Conservation (phyloP, 2,113 vertebrate genomes). For the Apistogramma diplotaenia region DNA sequence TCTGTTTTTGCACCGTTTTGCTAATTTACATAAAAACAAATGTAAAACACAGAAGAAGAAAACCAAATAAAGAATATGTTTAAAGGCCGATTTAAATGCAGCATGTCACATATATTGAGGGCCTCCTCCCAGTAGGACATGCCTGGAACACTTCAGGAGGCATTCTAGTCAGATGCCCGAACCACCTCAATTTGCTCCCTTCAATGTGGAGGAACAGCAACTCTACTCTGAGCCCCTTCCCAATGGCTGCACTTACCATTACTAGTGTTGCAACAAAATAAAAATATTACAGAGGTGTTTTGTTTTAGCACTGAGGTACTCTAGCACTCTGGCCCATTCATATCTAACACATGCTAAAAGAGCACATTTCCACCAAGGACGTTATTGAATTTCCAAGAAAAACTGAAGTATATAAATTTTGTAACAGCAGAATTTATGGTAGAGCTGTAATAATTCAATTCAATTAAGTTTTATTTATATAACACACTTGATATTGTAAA, state of each 20-base stretch:
- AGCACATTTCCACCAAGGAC: not conserved
- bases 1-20: not conserved
- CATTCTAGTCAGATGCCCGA: no score
- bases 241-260: not conserved
- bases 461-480: no score
- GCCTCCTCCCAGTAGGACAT: no score
- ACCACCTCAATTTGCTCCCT: no score
- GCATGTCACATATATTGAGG: no score
- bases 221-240: no score
- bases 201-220: no score
- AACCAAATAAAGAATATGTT: not conserved
- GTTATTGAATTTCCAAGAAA: not conserved
- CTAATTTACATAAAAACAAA: not conserved
- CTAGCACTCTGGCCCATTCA: not conserved
- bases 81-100: not conserved
- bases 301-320: not conserved
- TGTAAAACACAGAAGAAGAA: not conserved
- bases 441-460: not conserved
- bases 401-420: not conserved
- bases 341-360: fast-evolving
- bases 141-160: no score
- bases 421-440: not conserved
- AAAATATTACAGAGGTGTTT: not conserved
- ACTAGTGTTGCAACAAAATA: not conserved
- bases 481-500: no score